These are phyloP conservation scores for Bellardia bayeri DNA, from an alignment of 2,888 invertebrate species.

Conservation along the genomic window DNA sequence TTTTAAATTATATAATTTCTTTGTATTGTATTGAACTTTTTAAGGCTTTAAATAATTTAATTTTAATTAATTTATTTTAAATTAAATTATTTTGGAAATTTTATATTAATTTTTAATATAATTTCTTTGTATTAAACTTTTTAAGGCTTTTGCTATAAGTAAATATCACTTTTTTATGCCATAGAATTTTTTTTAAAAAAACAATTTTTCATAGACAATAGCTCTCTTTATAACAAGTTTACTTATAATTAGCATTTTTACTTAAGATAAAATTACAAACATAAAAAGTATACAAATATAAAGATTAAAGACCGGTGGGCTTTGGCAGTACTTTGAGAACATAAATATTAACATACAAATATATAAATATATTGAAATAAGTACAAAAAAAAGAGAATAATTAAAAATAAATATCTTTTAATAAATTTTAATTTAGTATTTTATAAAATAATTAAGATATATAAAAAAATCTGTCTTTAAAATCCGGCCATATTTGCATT, in stretches of 20 bases:
- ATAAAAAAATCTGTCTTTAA: conserved; percentile 43
- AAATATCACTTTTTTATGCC: conserved; percentile 53
- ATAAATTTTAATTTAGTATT: conserved; percentile 46
- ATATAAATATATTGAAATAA: conserved; percentile 45
- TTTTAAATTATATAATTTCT: background rate
- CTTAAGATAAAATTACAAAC: conserved; percentile 44
- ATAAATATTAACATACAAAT: conserved; percentile 5
- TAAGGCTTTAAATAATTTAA: too few relatives aligned
- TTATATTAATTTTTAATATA: background rate
- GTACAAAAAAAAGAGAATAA: conserved; percentile 55
- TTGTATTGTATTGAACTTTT: too few relatives aligned
- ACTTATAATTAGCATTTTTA: conserved; percentile 67
- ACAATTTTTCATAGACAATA: conserved; percentile 67
- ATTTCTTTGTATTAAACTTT: conserved; percentile 12
- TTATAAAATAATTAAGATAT: conserved; percentile 21
- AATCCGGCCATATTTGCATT: conserved; percentile 69
- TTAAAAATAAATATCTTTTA: conserved; percentile 34
- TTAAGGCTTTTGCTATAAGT: conserved; percentile 63
- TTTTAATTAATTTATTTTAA: too few relatives aligned
- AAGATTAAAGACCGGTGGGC: conserved; percentile 22
- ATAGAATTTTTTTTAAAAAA: conserved; percentile 47
- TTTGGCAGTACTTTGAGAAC: conserved; percentile 30
- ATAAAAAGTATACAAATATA: conserved; percentile 17
- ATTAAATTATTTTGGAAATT: too few relatives aligned
- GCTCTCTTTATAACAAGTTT: conserved; percentile 56